Percentiles rank a stretch among this genome's conserved stretches.
Evolutionary conservation across 2,888 invertebrate genomes (phyloP).

Genomic region (Melanostoma mellinum): DNA sequence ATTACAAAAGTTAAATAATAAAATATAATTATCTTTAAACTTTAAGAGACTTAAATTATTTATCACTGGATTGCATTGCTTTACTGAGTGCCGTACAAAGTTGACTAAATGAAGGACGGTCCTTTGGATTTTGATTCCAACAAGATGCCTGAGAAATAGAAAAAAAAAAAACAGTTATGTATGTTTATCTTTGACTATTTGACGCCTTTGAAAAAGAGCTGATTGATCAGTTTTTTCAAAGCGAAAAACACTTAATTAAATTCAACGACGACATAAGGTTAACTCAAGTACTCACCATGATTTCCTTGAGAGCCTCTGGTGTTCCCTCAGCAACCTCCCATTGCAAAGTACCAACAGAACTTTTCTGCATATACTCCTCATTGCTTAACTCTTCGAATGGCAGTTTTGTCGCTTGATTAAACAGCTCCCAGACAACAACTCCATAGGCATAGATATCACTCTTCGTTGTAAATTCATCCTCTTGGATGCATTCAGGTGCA

Average conservation of each 20-base stretch:
- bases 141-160: slow-evolving; percentile 77
- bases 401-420: slow-evolving; percentile 89
- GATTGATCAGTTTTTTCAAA: background rate
- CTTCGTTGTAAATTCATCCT: slow-evolving; percentile 95
- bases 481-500: slow-evolving; percentile 93
- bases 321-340: slow-evolving; percentile 87
- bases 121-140: slow-evolving; percentile 81
- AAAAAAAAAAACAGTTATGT: slow-evolving; percentile 10
- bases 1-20: slow-evolving; percentile 47
- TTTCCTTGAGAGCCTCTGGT: slow-evolving; percentile 85
- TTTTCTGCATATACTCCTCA: slow-evolving; percentile 80
- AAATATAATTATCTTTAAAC: slow-evolving; percentile 21
- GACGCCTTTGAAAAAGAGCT: background rate
- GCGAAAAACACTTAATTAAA: background rate
- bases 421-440: slow-evolving; percentile 94
- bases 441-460: slow-evolving; percentile 97
- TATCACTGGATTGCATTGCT: slow-evolving; percentile 80
- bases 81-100: slow-evolving; percentile 81
- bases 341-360: slow-evolving; percentile 84
- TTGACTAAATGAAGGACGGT: slow-evolving; percentile 82
- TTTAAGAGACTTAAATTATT: slow-evolving; percentile 72
- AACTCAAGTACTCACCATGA: slow-evolving; percentile 82
- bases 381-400: slow-evolving; percentile 84
- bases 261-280: background rate
- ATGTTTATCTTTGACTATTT: no score